Percentiles rank a stretch among this genome's conserved stretches.
Conservation (phyloP, 1,140 invertebrate genomes). For the Bombus haemorrhoidalis region DNA sequence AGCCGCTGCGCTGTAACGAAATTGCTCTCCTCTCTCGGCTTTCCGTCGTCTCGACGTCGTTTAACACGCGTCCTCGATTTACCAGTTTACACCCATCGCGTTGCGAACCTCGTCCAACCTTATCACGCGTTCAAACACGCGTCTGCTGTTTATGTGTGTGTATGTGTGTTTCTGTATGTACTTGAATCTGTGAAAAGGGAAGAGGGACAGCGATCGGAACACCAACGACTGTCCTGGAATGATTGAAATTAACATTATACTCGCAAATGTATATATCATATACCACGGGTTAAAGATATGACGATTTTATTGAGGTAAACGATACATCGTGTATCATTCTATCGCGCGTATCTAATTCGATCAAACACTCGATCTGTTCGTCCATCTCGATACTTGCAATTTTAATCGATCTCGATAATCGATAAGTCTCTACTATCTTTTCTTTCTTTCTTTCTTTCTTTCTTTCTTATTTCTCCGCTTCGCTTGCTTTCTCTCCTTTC, state of each 20-base stretch:
- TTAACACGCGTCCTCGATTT: not conserved
- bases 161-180: not conserved
- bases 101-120: not conserved
- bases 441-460: not conserved
- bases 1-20: not conserved
- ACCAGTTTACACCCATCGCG: not conserved
- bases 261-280: not conserved
- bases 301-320: constrained; percentile 52
- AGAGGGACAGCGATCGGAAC: not conserved
- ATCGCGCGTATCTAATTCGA: not conserved
- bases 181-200: not conserved
- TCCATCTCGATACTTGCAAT: too few species aligned
- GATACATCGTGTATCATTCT: constrained; percentile 29
- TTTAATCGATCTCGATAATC: too few species aligned
- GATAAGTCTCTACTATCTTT: not conserved
- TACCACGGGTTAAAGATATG: not conserved
- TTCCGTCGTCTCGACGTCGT: not conserved
- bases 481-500: not conserved
- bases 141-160: not conserved
- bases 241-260: not conserved
- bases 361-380: not conserved
- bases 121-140: not conserved
- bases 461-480: not conserved
- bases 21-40: not conserved
- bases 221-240: not conserved